Percentiles rank a stretch among this genome's conserved stretches.
Evolutionary conservation across 2,113 vertebrate species (phyloP).

Genomic region (Ariopsis seemanni): DNA sequence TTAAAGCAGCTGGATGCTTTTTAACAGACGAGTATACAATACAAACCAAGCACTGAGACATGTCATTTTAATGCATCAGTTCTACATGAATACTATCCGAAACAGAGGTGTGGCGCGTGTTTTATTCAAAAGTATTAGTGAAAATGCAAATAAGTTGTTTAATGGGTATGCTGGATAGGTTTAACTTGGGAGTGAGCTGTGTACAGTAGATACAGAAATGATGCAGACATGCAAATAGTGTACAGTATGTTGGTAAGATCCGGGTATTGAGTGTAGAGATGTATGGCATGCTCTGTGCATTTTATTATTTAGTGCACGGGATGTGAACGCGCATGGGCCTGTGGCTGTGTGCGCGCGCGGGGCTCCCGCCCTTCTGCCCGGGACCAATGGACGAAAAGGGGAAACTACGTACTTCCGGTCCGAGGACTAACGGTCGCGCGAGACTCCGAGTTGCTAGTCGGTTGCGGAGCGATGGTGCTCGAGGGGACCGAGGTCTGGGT

Average conservation of each 20-base stretch:
- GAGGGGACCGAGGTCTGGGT: constrained; percentile 55
- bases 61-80: not conserved
- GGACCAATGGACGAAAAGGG: constrained; percentile 68
- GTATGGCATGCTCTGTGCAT: not conserved
- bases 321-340: not conserved
- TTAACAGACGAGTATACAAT: not conserved
- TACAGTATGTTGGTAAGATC: not conserved
- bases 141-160: not conserved
- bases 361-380: constrained; percentile 45
- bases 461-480: constrained; percentile 71
- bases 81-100: not conserved
- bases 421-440: constrained; percentile 48
- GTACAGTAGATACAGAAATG: not conserved
- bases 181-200: not conserved
- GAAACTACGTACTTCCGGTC: constrained; percentile 63
- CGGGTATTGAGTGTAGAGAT: not conserved
- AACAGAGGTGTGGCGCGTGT: not conserved
- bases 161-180: not conserved
- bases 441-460: constrained; percentile 57
- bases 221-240: not conserved
- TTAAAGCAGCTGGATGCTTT: not conserved
- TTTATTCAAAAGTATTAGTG: not conserved
- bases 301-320: not conserved
- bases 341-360: not conserved
- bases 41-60: not conserved